phyloP scores from a whole-genome alignment of 2,797 vertebrate species.

The Lophius americanus region DNA sequence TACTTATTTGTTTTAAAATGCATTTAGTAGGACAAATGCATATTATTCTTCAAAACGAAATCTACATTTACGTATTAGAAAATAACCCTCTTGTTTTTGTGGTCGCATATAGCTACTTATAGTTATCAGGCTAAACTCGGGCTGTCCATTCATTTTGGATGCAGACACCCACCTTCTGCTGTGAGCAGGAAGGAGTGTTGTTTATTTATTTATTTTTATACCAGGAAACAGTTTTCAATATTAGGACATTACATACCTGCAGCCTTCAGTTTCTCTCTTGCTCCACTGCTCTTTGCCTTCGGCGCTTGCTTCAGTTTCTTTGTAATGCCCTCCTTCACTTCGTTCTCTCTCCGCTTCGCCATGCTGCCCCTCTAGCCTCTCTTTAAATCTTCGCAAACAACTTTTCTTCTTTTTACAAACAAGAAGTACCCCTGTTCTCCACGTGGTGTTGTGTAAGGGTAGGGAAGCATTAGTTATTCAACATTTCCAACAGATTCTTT shows the following conservation, averaged over 20 bases:
- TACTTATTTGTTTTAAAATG: background rate
- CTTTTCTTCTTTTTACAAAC: background rate
- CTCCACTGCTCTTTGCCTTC: conserved; percentile 40
- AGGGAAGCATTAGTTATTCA: conserved; percentile 50
- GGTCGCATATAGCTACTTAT: no score
- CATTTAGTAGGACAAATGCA: background rate
- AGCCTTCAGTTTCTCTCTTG: conserved; percentile 35
- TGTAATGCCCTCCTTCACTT: conserved; percentile 30
- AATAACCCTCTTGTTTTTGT: no score
- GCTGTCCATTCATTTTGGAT: background rate
- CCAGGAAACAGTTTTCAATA: no score
- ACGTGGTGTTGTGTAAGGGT: conserved; percentile 27
- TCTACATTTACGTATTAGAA: no score
- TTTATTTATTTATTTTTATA: no score
- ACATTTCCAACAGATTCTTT: conserved; percentile 60
- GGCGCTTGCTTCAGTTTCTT: conserved; percentile 73
- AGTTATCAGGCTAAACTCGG: no score
- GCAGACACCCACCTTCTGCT: no score
- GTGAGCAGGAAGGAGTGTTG: background rate
- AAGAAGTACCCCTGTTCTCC: background rate
- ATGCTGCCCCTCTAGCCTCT: conserved; percentile 51
- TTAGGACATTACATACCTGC: conserved; percentile 57
- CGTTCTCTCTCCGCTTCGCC: conserved; percentile 72
- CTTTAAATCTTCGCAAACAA: background rate
- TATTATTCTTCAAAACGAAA: background rate